phyloP scores from a whole-genome alignment of 2,797 vertebrate genomes.

The Pterois miles region DNA sequence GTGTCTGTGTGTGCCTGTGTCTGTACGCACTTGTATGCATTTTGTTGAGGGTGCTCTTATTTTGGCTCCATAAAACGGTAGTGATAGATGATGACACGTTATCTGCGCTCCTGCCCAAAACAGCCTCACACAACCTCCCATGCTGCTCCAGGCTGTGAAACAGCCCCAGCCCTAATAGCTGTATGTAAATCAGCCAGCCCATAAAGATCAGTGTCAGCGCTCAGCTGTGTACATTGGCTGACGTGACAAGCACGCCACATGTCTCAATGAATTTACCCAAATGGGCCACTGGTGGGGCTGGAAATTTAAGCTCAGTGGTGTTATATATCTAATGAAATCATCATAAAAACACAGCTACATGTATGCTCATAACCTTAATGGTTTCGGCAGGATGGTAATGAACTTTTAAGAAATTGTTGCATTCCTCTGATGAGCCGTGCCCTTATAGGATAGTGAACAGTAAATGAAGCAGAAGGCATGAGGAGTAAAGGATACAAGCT shows the following conservation, averaged over 20 bases:
- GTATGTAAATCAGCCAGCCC: constrained; percentile 78
- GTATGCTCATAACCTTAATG: neutral
- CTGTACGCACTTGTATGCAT: constrained; percentile 49
- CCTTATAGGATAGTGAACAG: neutral
- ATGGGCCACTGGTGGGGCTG: constrained; percentile 46
- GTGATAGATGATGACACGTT: constrained; percentile 75
- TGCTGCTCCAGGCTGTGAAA: constrained; percentile 73
- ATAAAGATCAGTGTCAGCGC: constrained; percentile 80
- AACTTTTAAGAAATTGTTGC: neutral
- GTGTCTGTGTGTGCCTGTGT: constrained; percentile 12
- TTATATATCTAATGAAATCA: constrained; percentile 32
- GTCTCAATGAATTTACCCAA: constrained; percentile 65
- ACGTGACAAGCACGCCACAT: constrained; percentile 67
- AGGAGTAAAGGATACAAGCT: constrained; percentile 96
- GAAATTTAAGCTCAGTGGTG: constrained; percentile 36
- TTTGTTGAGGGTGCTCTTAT: constrained; percentile 63
- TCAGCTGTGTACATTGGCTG: constrained; percentile 72
- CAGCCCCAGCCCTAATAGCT: constrained; percentile 68
- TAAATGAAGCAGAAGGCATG: constrained; percentile 46
- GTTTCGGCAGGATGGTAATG: constrained; percentile 12
- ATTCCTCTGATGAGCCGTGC: neutral
- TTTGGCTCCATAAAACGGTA: constrained; percentile 67
- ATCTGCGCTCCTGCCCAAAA: constrained; percentile 64
- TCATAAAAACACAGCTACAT: constrained; percentile 21
- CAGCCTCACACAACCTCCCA: constrained; percentile 57